Evolutionary conservation across 2,888 invertebrate species (phyloP).

Genomic region (Acheta domesticus): DNA sequence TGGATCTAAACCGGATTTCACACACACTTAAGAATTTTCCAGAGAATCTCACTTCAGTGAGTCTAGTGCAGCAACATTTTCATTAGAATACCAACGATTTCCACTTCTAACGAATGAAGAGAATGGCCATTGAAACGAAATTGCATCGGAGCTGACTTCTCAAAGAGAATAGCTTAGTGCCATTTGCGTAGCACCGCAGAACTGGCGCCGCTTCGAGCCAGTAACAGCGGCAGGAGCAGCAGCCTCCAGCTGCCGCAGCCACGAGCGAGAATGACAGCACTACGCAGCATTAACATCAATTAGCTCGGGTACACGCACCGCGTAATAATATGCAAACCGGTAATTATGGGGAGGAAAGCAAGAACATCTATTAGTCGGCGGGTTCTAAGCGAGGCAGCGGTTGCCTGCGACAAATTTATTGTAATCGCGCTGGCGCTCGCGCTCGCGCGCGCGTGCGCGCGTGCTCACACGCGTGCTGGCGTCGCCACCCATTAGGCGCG

Average conservation of each 20-base stretch:
- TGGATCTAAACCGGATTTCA: too few relatives aligned
- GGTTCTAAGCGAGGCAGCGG: not conserved
- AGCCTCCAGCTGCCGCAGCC: not conserved
- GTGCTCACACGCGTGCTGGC: not conserved
- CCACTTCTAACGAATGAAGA: too few relatives aligned
- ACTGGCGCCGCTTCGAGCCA: too few relatives aligned
- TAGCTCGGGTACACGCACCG: not conserved
- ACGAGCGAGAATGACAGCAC: not conserved
- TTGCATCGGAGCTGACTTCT: too few relatives aligned
- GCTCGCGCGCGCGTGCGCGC: not conserved
- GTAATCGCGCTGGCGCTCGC: not conserved
- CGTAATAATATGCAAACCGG: not conserved
- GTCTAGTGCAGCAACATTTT: too few relatives aligned
- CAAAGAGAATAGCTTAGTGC: too few relatives aligned
- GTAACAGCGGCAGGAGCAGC: not conserved
- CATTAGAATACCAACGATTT: too few relatives aligned
- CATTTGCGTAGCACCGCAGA: too few relatives aligned
- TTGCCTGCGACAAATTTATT: not conserved
- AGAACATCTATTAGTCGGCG: constrained; percentile 6
- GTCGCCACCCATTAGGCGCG: too few relatives aligned
- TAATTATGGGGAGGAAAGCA: not conserved
- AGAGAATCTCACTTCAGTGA: too few relatives aligned
- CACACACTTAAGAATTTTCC: too few relatives aligned
- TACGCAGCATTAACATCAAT: constrained; percentile 9
- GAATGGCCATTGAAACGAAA: too few relatives aligned